Conservation (phyloP, 2,113 vertebrate species). For the Austrofundulus limnaeus region DNA sequence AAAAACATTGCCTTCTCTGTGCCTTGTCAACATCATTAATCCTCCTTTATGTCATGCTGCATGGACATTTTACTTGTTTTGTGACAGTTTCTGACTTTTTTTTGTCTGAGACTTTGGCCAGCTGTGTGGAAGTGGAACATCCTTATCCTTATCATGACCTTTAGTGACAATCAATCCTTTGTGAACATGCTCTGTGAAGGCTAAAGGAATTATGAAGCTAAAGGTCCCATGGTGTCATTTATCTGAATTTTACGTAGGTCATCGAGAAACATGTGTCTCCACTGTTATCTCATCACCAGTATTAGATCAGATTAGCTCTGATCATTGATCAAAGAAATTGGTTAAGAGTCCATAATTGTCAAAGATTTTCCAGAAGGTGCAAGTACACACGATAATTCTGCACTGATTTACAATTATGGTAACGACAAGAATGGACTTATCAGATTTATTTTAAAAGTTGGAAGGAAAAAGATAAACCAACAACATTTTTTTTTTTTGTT, state of each 20-base stretch:
- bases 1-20: constrained; percentile 4
- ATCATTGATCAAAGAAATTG: constrained; percentile 39
- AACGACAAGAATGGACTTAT: constrained; percentile 13
- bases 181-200: constrained; percentile 54
- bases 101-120: constrained; percentile 36
- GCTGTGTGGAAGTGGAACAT: constrained; percentile 40
- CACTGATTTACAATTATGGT: constrained; percentile 14
- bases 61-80: constrained; percentile 6
- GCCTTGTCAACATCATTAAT: constrained; percentile 14
- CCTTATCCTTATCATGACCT: constrained; percentile 59
- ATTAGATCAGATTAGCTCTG: constrained; percentile 41
- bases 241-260: constrained; percentile 50
- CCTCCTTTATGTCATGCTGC: constrained; percentile 6
- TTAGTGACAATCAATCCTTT: constrained; percentile 67
- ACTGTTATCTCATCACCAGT: constrained; percentile 44
- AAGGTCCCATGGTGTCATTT: constrained; percentile 50
- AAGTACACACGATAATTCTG: neutral
- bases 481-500: too few species aligned
- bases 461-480: constrained; percentile 5
- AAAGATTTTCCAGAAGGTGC: neutral
- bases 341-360: constrained; percentile 10
- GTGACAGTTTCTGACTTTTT: neutral
- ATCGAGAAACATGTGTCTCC: constrained; percentile 50
- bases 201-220: constrained; percentile 65
- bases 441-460: constrained; percentile 11